phyloP scores from a whole-genome alignment of 1,140 invertebrate species.

The Drosophila grimshawi region DNA sequence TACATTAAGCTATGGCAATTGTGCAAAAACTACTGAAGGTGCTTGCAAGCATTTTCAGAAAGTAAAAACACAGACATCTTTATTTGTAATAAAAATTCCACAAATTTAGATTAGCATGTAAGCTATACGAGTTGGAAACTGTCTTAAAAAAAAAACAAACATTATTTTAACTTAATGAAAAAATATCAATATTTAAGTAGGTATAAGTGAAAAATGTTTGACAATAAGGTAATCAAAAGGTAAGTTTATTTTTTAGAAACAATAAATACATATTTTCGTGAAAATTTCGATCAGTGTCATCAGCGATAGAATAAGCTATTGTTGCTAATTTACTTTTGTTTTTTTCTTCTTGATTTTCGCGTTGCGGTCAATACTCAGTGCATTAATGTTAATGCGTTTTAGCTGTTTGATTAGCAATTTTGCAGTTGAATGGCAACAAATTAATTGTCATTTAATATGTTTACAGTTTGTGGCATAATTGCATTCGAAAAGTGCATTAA shows the following conservation, averaged over 20 bases:
- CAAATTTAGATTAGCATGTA: too few relatives aligned
- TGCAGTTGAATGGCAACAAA: constrained; percentile 67
- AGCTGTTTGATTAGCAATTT: constrained; percentile 65
- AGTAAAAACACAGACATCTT: too few relatives aligned
- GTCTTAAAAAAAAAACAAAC: too few relatives aligned
- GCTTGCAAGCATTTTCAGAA: too few relatives aligned
- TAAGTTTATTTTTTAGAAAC: background rate
- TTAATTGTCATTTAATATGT: constrained; percentile 77
- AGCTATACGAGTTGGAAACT: too few relatives aligned
- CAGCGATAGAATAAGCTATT: background rate
- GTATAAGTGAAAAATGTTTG: background rate
- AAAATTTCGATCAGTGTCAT: background rate
- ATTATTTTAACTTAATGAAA: too few relatives aligned
- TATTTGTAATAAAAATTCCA: too few relatives aligned
- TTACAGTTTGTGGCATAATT: constrained; percentile 57
- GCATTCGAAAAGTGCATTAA: constrained; percentile 73
- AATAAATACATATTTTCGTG: background rate
- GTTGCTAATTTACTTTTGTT: background rate
- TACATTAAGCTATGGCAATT: too few relatives aligned
- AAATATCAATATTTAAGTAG: too few relatives aligned
- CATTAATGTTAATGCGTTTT: constrained; percentile 74
- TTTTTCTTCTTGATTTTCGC: constrained; percentile 10
- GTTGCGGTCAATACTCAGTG: constrained; percentile 12
- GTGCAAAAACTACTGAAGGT: too few relatives aligned
- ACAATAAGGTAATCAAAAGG: background rate